Percentiles rank a stretch among this genome's conserved stretches.
These are phyloP conservation scores for Mungos mungo DNA, from an alignment of 2,113 vertebrate genomes.

Conservation along the genomic window DNA sequence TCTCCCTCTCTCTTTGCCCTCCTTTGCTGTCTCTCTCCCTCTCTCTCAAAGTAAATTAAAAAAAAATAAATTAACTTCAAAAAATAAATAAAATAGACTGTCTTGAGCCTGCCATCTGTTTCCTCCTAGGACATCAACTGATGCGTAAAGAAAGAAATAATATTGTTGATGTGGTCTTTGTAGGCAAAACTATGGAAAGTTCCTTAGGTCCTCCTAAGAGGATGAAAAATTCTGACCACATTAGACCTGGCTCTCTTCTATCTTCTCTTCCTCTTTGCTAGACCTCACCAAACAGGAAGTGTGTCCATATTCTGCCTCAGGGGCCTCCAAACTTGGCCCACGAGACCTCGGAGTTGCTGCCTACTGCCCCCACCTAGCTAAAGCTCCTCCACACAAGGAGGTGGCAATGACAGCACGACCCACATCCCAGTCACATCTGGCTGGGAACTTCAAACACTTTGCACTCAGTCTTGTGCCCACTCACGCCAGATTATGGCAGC, in stretches of 20 bases:
- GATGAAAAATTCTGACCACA: not conserved
- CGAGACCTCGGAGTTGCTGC: not conserved
- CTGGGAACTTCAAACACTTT: not conserved
- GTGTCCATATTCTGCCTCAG: not conserved
- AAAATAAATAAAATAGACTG: too few species aligned
- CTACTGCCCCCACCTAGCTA: not conserved
- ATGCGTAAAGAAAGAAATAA: not conserved
- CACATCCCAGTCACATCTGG: not conserved
- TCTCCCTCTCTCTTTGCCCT: too few species aligned
- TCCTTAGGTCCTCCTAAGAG: not conserved
- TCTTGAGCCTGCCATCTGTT: not conserved
- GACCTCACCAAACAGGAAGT: not conserved
- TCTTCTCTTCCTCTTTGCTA: not conserved
- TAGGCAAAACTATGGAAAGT: not conserved
- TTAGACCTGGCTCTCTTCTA: not conserved
- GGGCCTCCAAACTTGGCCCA: not conserved
- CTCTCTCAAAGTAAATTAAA: too few species aligned
- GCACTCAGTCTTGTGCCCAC: rapidly evolving
- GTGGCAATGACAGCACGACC: not conserved
- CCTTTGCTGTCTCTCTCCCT: too few species aligned
- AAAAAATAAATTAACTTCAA: too few species aligned
- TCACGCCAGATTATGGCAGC: not conserved
- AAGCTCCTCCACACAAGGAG: not conserved
- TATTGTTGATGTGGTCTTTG: not conserved
- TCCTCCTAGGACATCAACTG: not conserved